Evolutionary conservation across 1,140 invertebrate species (phyloP).

Genomic region (Drosophila pruinosa): DNA sequence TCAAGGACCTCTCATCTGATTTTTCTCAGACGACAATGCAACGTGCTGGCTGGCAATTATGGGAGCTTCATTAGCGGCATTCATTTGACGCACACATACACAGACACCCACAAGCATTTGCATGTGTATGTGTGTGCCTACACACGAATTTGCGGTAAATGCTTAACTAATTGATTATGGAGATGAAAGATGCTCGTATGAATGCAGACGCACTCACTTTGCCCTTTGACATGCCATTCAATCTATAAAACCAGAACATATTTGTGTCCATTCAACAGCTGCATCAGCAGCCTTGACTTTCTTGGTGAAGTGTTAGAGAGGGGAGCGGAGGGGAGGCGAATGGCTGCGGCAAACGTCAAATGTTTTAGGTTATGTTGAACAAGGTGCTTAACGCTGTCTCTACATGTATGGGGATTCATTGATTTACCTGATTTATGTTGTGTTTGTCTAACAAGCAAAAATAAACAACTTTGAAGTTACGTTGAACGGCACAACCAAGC

Average conservation of each 20-base stretch:
- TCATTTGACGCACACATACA: not conserved
- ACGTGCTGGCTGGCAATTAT: conserved; percentile 12
- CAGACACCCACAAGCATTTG: not conserved
- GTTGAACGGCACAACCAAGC: too few species aligned
- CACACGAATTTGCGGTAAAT: conserved; percentile 15
- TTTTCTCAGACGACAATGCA: not conserved
- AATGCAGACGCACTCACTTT: not conserved
- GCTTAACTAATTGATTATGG: conserved; percentile 29
- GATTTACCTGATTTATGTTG: conserved; percentile 11
- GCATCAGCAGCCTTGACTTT: not conserved
- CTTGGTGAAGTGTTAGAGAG: not conserved
- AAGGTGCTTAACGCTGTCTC: not conserved
- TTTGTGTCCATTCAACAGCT: not conserved
- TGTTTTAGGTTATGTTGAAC: conserved; percentile 8
- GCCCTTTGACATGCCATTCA: not conserved
- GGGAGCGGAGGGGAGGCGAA: not conserved
- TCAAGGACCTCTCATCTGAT: not conserved
- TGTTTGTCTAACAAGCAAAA: conserved; percentile 3
- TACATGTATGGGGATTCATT: not conserved
- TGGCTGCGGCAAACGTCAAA: not conserved
- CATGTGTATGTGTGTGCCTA: not conserved
- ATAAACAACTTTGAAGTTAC: not conserved
- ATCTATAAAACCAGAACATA: not conserved
- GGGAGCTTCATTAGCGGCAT: conserved; percentile 20
- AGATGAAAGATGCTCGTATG: conserved; percentile 7